phyloP scores from a whole-genome alignment of 2,113 vertebrate genomes.

The Scomber japonicus region DNA sequence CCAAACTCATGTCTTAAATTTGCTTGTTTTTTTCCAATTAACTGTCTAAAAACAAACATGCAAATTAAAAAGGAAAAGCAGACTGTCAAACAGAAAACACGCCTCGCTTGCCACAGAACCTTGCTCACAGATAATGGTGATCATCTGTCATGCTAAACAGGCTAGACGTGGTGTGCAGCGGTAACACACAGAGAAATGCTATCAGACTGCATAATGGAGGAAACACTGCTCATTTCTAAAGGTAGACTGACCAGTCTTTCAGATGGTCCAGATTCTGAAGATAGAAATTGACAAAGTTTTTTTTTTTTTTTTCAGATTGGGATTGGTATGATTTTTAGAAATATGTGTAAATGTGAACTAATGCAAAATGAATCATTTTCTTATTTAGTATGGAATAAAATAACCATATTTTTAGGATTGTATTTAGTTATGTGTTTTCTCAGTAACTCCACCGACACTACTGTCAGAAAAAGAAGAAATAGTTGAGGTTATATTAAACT shows the following conservation, averaged over 20 bases:
- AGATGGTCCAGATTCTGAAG: too few species aligned
- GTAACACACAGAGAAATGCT: constrained; percentile 13
- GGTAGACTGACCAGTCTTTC: too few species aligned
- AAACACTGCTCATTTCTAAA: background rate
- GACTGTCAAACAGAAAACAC: constrained; percentile 20
- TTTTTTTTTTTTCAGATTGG: too few species aligned
- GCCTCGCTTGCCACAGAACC: background rate
- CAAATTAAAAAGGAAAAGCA: constrained; percentile 3
- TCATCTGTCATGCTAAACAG: constrained; percentile 2
- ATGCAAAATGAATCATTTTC: too few species aligned
- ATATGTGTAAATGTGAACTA: background rate
- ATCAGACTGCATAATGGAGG: background rate
- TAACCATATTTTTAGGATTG: too few species aligned
- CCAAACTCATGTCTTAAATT: background rate
- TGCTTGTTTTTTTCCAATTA: background rate
- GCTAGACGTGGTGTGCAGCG: background rate
- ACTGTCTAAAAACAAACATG: background rate
- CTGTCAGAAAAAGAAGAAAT: too few species aligned
- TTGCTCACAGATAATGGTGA: constrained; percentile 8
- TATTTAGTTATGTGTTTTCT: too few species aligned
- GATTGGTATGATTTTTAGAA: too few species aligned
- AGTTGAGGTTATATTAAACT: background rate
- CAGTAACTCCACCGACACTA: too few species aligned
- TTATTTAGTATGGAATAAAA: too few species aligned
- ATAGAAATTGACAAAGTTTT: too few species aligned